Percentiles rank a stretch among this genome's conserved stretches.
phyloP scores from a whole-genome alignment of 2,888 invertebrate species.

The Physocephala rufipes region DNA sequence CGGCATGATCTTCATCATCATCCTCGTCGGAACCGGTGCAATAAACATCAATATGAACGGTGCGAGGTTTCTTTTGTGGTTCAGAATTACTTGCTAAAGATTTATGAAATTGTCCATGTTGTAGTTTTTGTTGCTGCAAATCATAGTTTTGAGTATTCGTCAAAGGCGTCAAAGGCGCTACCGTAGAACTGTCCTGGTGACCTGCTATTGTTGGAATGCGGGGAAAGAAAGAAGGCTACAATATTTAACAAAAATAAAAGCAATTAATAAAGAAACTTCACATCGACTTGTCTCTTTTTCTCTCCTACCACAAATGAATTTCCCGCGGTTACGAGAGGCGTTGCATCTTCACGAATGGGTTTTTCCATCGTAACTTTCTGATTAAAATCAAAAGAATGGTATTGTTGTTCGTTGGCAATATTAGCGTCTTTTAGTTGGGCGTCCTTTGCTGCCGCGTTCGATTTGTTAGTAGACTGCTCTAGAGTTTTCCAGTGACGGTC shows the following conservation, averaged over 20 bases:
- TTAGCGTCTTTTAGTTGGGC: constrained; percentile 47
- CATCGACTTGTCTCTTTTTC: constrained; percentile 40
- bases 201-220: constrained; percentile 54
- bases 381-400: constrained; percentile 55
- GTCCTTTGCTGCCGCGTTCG: background rate
- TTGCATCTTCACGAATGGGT: constrained; percentile 44
- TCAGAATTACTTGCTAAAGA: constrained; percentile 39
- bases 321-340: constrained; percentile 59
- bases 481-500: too few species aligned
- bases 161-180: constrained; percentile 4
- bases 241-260: constrained; percentile 51
- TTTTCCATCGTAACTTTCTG: constrained; percentile 56
- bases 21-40: constrained; percentile 73
- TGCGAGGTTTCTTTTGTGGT: constrained; percentile 68
- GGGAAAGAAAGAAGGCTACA: constrained; percentile 60
- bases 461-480: too few species aligned
- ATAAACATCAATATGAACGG: constrained; percentile 80
- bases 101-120: background rate
- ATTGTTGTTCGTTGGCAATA: constrained; percentile 45
- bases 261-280: constrained; percentile 32
- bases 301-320: constrained; percentile 60
- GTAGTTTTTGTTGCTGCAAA: constrained; percentile 39
- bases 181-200: constrained; percentile 42
- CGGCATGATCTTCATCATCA: constrained; percentile 63
- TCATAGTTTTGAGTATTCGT: constrained; percentile 39